Evolutionary conservation across 2,888 invertebrate species (phyloP), one percentile per base, ranked within the genome.

Genomic region (Calephelis perditalis): DNA sequence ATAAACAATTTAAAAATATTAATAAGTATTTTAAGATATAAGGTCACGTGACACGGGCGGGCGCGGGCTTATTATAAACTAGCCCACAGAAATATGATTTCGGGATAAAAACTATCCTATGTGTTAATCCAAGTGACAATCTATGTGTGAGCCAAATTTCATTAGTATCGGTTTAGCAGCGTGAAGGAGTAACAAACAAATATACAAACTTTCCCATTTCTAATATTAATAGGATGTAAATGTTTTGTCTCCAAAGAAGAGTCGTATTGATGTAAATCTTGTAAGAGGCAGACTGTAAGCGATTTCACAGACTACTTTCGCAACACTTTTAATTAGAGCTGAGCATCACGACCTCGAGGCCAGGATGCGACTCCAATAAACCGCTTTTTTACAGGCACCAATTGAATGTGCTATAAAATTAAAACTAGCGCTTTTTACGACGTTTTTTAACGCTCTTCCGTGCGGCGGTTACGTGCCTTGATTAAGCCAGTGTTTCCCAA

Each of bases 281-380:
- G 65, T 67, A 71, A 84, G 83, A 81, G 82, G 83, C 80, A 76
- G 62, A 64, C 59, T 57, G 68, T 54, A 54, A 35, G n/a, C 54
- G 54, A 54, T 36, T 40, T 73, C 71, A 71, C 26, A 26, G 26
- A 69, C 71, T 69, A 78, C 75, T 86, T 83, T 86, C 82, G 84
- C 82, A 85, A 86, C 76, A 71, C 79, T 81, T 86, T 86, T 88
- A 88, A 88, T 87, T 87, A 87, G 86, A 84, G 78, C 81, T 74
- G 80, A 79, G 68, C 77, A 78, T 79, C 81, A 78, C 81, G 86
- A 74, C 88, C 89, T 87, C 86, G 87, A 69, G 63, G 81, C 77
- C 87, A 87, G 89, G 88, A 89, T 86, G 84, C 83, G 80, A 75
- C 81, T 81, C 77, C 82, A 86, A 88, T 88, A 89, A 89, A 88